Base-by-base conservation (phyloP, 1,140 invertebrate genomes). In the Chlorops oryzae region DNA sequence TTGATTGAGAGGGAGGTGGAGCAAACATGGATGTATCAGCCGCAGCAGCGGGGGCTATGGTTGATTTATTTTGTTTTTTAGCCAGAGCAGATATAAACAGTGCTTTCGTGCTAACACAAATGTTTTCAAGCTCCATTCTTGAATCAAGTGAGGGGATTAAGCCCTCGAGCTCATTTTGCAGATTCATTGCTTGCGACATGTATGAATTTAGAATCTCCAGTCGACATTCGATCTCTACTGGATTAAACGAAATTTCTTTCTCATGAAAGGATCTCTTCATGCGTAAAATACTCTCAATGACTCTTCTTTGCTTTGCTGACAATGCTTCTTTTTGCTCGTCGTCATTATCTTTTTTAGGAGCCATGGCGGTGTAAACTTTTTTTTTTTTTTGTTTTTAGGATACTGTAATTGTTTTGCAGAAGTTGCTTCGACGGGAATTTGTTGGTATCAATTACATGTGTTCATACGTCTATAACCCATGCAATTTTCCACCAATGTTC, bases 191-290 rank as follows among this genome's bases (percentile, higher is more conserved):
- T 21, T 45, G 25, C n/a, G 18, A 20, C 15, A 32, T 45, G 34
- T 45, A 15, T 9, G n/a, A n/a, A n/a, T 45, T 45, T 4, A 45
- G 18, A 45, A 18, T 34, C 13, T 45, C 43, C 20, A 45, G 22
- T 34, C 40, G n/a, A 32, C 43, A 45, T 34, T 45, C 43, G 2
- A 45, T 5, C 20, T 45, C 43, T 15, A 45, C 9, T 9, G 28
- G 25, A 34, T 45, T 45, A 9, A 45, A 45, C 3, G 28, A 28
- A 45, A 45, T 34, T 20, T 7, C 34, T 32, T 21, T 45, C 22
- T 45, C 41, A n/a, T 15, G 15, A 24, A 43, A 20, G 13, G 39
- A 41, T 20, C 5, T 41, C n/a, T 41, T 41, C n/a, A 41, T 41
- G 22, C 39, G n/a, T n/a, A n/a, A n/a, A n/a, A n/a, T n/a, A n/a